Base-by-base conservation (phyloP, 2,888 invertebrate species). In the Acleris emargana region DNA sequence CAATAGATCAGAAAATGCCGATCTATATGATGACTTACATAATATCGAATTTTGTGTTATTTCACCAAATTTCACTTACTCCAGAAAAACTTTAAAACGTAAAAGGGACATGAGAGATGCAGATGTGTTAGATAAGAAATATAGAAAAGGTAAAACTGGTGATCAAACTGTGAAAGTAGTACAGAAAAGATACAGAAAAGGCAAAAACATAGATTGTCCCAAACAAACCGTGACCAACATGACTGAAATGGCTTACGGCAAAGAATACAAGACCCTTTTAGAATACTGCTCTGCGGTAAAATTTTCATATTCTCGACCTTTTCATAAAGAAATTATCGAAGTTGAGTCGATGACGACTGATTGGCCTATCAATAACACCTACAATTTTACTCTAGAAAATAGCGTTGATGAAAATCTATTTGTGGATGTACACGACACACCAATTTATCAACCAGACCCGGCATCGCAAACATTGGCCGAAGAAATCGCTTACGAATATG, bases 91-190 rank as follows among this genome's bases (percentile, higher is more conserved):
- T 17, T 71, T 86, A 47, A 89, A 91, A 76, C 85, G 90, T 45
- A 90, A 89, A 74, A 73, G 74, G 52, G 77, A 81, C 53, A 76
- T 78, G 73, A 62, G 70, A 25, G 84, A 87, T 69, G 43, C 54
- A 13, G 54, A 55, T 50, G 22, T 60, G 11, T n/a, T 58, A 17
- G 59, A 42, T 32, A 60, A 59, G 32, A 64, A 62, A 71, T 89
- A 88, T 58, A 81, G 88, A 69, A 89, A 89, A 76, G 81, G 85
- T 5, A 91, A 88, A 77, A 83, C 87, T 69, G 91, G 91, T 61
- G 88, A 92, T 69, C 6, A 70, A 25, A 83, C 86, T 69, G 20
- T 55, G 17, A 64, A 50, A 51, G 6, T 64, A 13, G 25, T 53
- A 17, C 50, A 20, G 18, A 64, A 64, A 32, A 60, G 59, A 71